Evolutionary conservation across 2,113 vertebrate species (phyloP).

Genomic region (Bos javanicus): DNA sequence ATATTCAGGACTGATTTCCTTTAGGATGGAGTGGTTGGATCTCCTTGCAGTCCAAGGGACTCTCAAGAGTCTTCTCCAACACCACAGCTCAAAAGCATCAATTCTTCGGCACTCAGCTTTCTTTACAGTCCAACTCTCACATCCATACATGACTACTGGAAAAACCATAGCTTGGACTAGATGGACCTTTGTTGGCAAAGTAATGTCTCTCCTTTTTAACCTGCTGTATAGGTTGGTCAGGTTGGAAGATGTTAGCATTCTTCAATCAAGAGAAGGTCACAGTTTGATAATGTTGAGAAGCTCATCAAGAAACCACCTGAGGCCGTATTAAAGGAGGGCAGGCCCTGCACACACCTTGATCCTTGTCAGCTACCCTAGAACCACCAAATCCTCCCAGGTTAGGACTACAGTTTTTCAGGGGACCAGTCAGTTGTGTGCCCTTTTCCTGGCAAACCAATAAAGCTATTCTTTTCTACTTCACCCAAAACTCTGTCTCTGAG

Average conservation of each 20-base stretch:
- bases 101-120: rapidly evolving
- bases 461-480: not conserved
- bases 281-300: not conserved
- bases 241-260: not conserved
- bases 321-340: not conserved
- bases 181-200: not conserved
- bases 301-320: not conserved
- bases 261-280: not conserved
- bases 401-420: not conserved
- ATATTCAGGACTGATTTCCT: not conserved
- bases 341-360: not conserved
- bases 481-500: not conserved
- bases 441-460: not conserved
- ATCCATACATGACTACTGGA: not conserved
- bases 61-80: not conserved
- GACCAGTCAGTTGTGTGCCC: not conserved
- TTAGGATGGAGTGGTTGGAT: not conserved
- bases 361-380: not conserved
- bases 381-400: not conserved
- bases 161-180: not conserved
- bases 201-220: not conserved
- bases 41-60: not conserved
- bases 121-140: not conserved
- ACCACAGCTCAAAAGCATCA: not conserved
- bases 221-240: not conserved